A percentile compares a stretch with the other conserved stretches of the same genome.
Evolutionary conservation across 35 echinoderm and acorn worm genomes (phyloP).

Genomic region (Lytechinus variegatus): DNA sequence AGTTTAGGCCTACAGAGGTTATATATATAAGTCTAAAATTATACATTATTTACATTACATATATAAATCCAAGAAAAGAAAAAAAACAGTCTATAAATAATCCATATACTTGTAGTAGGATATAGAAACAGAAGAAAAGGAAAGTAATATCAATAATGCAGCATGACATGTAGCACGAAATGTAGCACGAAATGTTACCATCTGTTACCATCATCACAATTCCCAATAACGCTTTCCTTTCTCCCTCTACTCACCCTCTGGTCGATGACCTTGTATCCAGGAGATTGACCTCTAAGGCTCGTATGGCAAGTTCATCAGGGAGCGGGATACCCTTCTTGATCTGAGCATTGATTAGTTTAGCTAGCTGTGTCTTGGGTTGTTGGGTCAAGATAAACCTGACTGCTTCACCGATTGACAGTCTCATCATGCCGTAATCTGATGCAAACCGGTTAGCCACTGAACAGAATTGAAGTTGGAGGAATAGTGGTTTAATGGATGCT

Average conservation of each 20-base stretch:
- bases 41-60: too few relatives aligned
- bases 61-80: too few relatives aligned
- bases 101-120: too few relatives aligned
- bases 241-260: conserved; percentile 80
- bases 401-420: conserved; percentile 94
- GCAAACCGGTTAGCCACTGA: conserved; percentile 96
- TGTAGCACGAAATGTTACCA: too few relatives aligned
- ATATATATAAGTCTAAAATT: too few relatives aligned
- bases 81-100: too few relatives aligned
- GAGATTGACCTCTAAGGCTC: conserved; percentile 80
- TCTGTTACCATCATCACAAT: not conserved
- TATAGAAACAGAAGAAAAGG: too few relatives aligned
- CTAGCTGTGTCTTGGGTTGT: conserved; percentile 89
- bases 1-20: too few relatives aligned
- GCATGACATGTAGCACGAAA: too few relatives aligned
- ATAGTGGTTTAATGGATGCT: not conserved
- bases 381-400: conserved; percentile 77
- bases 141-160: too few relatives aligned
- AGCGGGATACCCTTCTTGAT: conserved; percentile 71
- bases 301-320: conserved; percentile 89
- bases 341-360: conserved; percentile 77
- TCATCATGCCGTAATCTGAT: conserved; percentile 91
- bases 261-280: conserved; percentile 81
- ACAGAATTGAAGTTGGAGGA: not conserved
- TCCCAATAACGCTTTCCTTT: not conserved